Evolutionary conservation across 2,797 vertebrate genomes (phyloP).

Genomic region (Telmatherina bonti): DNA sequence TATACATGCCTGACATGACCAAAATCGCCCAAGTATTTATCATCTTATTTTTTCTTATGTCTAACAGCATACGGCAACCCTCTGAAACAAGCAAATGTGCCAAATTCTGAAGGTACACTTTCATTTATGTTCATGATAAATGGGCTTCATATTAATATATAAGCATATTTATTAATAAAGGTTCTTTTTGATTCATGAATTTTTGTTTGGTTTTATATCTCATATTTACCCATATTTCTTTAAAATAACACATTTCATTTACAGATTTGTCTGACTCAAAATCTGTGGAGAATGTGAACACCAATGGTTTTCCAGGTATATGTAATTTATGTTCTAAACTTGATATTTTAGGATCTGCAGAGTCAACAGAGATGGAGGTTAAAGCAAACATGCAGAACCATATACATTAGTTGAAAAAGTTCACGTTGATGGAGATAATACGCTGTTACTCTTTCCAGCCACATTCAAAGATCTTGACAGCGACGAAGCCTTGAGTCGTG

Average conservation of each 20-base stretch:
- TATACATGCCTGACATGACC: conserved; percentile 2
- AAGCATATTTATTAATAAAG: not conserved
- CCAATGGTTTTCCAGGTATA: conserved; percentile 36
- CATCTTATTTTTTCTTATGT: conserved; percentile 2
- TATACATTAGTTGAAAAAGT: not conserved
- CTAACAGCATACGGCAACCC: conserved; percentile 47
- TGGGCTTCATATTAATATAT: no score
- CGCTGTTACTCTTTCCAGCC: conserved; percentile 26
- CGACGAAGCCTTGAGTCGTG: conserved; percentile 48
- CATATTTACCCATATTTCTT: not conserved
- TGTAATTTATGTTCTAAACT: not conserved
- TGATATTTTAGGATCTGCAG: conserved; percentile 22
- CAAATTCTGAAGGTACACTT: conserved; percentile 59
- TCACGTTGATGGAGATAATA: conserved; percentile 16
- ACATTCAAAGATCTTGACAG: conserved; percentile 59
- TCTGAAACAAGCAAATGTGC: conserved; percentile 22
- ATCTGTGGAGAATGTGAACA: conserved; percentile 46
- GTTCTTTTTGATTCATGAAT: not conserved
- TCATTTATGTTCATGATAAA: not conserved
- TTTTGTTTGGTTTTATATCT: not conserved
- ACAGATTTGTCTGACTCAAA: conserved; percentile 59
- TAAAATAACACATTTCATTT: conserved; percentile 12
- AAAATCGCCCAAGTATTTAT: not conserved
- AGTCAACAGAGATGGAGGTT: conserved; percentile 28
- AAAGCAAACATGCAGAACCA: conserved; percentile 40